Percentiles rank a stretch among this genome's conserved stretches.
Evolutionary conservation across 2,797 vertebrate genomes (phyloP).

Genomic region (Anniella stebbinsi): DNA sequence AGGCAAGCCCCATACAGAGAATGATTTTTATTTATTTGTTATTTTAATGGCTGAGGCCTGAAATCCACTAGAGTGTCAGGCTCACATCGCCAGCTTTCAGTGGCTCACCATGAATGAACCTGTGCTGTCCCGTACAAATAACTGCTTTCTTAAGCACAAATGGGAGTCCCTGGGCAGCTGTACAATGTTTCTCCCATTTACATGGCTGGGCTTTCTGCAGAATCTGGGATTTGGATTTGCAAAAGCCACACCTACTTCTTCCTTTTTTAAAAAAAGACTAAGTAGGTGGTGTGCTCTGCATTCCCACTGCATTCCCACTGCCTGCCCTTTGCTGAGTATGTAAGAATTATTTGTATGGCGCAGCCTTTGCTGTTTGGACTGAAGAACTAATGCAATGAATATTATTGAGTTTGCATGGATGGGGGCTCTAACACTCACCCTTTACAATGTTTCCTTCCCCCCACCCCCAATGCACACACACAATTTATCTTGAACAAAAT

Average conservation of each 20-base stretch:
- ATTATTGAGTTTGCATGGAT: background rate
- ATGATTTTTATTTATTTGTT: background rate
- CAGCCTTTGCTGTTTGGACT: background rate
- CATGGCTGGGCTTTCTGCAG: background rate
- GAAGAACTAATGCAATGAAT: background rate
- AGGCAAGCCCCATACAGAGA: background rate
- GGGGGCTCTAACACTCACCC: background rate
- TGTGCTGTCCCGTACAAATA: background rate
- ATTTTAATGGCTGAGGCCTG: background rate
- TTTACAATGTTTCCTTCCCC: background rate
- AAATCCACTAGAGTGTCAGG: background rate
- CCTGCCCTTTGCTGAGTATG: background rate
- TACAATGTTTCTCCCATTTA: background rate
- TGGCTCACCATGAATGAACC: background rate
- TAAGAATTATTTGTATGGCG: background rate
- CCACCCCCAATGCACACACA: no score
- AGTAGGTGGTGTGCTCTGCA: background rate
- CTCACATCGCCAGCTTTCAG: background rate
- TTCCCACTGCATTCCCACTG: background rate
- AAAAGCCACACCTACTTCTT: background rate
- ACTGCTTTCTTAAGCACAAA: constrained; percentile 9
- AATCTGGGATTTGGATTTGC: background rate
- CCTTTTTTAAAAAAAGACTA: background rate
- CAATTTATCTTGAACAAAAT: background rate
- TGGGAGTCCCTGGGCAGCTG: background rate